Evolutionary conservation across 2,888 invertebrate species (phyloP).

Genomic region (Geophilus truncorum): DNA sequence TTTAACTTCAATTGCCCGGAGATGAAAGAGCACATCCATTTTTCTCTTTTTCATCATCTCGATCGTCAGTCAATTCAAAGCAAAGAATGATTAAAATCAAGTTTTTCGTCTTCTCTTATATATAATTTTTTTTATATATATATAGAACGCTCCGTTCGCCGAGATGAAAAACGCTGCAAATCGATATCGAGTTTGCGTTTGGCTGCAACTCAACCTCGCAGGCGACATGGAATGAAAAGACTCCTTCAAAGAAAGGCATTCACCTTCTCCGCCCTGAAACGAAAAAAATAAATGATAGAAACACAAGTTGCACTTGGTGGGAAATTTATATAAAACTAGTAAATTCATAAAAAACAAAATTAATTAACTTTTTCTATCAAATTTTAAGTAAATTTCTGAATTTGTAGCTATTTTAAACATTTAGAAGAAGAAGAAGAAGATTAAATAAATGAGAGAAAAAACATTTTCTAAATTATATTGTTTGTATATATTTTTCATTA

Average conservation of each 20-base stretch:
- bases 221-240: neutral
- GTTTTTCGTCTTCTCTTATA: neutral
- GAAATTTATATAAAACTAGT: neutral
- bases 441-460: no score
- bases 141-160: neutral
- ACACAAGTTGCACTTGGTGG: no score
- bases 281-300: neutral
- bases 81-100: conserved; percentile 5
- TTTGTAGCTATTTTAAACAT: no score
- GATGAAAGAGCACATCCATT: neutral
- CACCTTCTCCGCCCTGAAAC: neutral
- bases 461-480: no score
- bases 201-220: neutral
- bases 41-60: neutral
- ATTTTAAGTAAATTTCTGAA: no score
- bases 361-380: no score
- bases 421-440: no score
- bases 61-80: neutral
- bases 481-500: no score
- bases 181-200: neutral
- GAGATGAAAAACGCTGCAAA: neutral
- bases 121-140: neutral
- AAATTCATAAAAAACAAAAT: neutral
- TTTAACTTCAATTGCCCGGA: neutral
- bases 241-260: neutral